Evolutionary conservation across 2,888 invertebrate species (phyloP), one percentile per base, ranked within the genome.

Genomic region (Orthosia cruda): DNA sequence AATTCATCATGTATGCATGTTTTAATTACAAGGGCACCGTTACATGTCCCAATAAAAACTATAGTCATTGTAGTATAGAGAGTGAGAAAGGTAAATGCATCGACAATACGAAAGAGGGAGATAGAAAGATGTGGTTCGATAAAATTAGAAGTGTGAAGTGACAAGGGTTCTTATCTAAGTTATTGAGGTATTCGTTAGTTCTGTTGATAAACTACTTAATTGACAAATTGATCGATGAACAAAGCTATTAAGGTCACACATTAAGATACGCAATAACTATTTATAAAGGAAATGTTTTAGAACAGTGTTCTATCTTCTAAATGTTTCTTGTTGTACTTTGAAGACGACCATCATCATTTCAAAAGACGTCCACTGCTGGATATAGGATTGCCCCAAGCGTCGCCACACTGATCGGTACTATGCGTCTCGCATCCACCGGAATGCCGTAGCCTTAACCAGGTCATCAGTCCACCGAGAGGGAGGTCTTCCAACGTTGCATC

Each of bases 171-270:
- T n/a, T 71, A 72, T 68, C 74, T 71, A 71, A 74, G 26, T 77
- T 80, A 85, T 83, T 75, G 75, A 74, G 79, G 52, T 74, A 81
- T 59, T 62, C 80, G 58, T 15, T 58, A 61, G 50, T 58, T 58
- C 13, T 49, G 50, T 52, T 61, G 77, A 74, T 81, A 77, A 82
- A 74, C 63, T 54, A 80, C 16, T 50, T 76, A 80, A 77, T 77
- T 80, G 75, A 74, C 63, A 65, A 70, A 77, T 80, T 86, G 82
- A 86, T 81, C 67, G 72, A 84, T 77, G 67, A 66, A 70, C 73
- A 52, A 32, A 80, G 20, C 64, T 74, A 83, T 85, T 84, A 71
- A 59, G 84, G 79, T 62, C 73, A 47, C 47, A 47, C 40, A 62
- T 67, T 72, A 58, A 70, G 20, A 73, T 71, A 67, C 47, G 12